Evolutionary conservation across 1,140 invertebrate species (phyloP).

Genomic region (Araneus ventricosus): DNA sequence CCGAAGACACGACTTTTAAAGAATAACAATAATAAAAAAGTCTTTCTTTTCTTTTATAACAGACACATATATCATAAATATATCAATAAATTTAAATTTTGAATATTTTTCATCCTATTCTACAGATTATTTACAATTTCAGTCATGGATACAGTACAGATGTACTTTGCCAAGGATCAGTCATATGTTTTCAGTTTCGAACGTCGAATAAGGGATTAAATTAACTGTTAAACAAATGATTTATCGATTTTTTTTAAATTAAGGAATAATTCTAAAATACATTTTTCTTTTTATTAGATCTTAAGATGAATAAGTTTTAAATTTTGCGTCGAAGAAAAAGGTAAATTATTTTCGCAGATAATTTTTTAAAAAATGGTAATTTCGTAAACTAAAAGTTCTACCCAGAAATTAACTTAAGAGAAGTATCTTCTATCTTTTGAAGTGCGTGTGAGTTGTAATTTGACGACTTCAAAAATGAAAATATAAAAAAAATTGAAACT

Average conservation of each 20-base stretch:
- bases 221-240: no score
- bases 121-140: background rate
- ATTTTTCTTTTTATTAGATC: no score
- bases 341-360: no score
- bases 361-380: no score
- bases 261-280: no score
- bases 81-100: background rate
- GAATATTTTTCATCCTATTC: background rate
- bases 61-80: background rate
- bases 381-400: no score
- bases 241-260: no score
- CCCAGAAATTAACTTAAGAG: no score
- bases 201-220: no score
- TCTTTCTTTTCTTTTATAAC: background rate
- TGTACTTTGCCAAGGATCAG: background rate
- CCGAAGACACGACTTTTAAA: background rate
- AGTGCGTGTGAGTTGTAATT: background rate
- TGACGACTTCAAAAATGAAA: background rate
- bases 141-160: conserved; percentile 13
- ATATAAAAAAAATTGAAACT: conserved; percentile 18
- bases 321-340: no score
- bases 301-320: no score
- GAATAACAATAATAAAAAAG: background rate
- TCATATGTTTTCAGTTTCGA: background rate
- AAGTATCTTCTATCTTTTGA: no score